These are phyloP conservation scores for Xanthia togata DNA, from an alignment of 2,888 invertebrate species.

Conservation along the genomic window DNA sequence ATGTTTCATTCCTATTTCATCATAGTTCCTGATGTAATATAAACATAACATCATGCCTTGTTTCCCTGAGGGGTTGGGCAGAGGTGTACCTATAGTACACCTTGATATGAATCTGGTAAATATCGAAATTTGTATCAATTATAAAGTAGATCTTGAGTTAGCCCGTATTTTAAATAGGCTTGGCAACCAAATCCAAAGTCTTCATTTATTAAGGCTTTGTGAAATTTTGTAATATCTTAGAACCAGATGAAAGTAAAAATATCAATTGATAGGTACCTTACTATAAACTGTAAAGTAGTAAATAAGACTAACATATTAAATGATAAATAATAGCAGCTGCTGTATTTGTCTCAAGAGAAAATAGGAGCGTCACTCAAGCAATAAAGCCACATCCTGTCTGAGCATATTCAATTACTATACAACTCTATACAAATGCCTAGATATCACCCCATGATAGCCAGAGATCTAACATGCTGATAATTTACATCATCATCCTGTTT, in stretches of 20 bases:
- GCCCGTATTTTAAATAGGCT: not conserved
- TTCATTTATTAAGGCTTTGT: not conserved
- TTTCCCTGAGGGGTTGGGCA: no score
- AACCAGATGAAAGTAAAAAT: slow-evolving; percentile 37
- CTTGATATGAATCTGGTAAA: not conserved
- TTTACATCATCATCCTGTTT: slow-evolving; percentile 15
- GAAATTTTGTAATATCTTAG: slow-evolving; percentile 61
- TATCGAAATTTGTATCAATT: not conserved
- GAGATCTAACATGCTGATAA: slow-evolving; percentile 10
- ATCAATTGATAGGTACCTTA: not conserved
- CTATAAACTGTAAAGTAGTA: not conserved
- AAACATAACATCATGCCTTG: no score
- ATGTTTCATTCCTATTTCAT: slow-evolving; percentile 15
- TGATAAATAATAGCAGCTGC: slow-evolving; percentile 12
- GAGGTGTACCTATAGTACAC: no score
- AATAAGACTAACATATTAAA: not conserved
- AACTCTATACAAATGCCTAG: slow-evolving; percentile 6
- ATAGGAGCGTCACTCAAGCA: slow-evolving; percentile 44
- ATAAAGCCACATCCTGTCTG: slow-evolving; percentile 53
- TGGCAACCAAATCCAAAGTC: not conserved
- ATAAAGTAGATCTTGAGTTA: slow-evolving; percentile 2
- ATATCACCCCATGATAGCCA: slow-evolving; percentile 1
- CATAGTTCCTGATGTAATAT: not conserved
- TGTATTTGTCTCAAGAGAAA: slow-evolving; percentile 26
- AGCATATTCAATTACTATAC: slow-evolving; percentile 36